Base-by-base conservation (phyloP, 2,888 invertebrate species). In the Dioctria rufipes region DNA sequence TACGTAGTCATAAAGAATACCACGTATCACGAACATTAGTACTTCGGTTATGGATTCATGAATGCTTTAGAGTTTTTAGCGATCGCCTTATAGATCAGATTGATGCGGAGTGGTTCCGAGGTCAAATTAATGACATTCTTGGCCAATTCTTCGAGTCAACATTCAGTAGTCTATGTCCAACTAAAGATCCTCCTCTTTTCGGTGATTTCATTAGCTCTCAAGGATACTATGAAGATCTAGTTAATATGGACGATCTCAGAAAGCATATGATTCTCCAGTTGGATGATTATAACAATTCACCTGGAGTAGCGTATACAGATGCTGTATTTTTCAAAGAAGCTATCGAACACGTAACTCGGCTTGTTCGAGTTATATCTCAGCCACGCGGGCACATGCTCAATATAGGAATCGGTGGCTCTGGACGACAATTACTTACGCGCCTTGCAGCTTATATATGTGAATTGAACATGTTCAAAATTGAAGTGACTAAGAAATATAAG, bases 311-410 rank as follows among this genome's bases (percentile, higher is more conserved):
- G 3, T 92, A 93, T 85, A 93, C 96, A 92, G 94, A 96, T 87
- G 89, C 97, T 81, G 96, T 97, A 5, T 91, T 97, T 81, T 97
- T 96, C 88, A 93, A 92, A 84, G 96, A 97, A 86, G 96, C 96
- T 8, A 93, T 97, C 63, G 94, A 96, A 85, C 96, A 97, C 88
- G 92, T 97, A 79, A 93, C 94, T 82, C 92, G 95, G 83, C 94
- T 97, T 81, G 93, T 94, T 40, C 91, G 97, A 63, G 95, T 96
- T 46, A 92, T 97, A 80, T 95, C 96, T 0, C 96, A 95, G 88
- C 95, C 94, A 0, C 90, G 95, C 9, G 96, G 97, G 0, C 93
- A 97, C 87, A 92, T 95, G 92, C 90, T 97, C 13, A 92, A 96
- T 82, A 93, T 97, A 54, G 96, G 96, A 49, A 94, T 96, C 81